These are phyloP conservation scores for Crotalus viridis DNA, from an alignment of 2,113 vertebrate genomes.

Conservation along the genomic window DNA sequence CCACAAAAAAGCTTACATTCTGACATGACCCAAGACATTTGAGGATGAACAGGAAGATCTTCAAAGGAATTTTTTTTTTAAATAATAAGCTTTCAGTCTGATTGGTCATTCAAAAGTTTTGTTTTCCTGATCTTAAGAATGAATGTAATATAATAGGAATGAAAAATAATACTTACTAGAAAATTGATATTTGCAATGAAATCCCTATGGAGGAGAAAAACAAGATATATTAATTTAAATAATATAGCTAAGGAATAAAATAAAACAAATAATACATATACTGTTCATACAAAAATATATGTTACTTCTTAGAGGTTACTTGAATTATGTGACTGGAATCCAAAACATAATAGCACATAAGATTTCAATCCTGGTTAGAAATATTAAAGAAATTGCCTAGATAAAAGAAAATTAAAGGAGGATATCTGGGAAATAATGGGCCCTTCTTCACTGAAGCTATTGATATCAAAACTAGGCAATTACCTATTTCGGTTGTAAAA, in stretches of 20 bases:
- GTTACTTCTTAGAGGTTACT: background rate
- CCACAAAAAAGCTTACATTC: background rate
- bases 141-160: background rate
- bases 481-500: background rate
- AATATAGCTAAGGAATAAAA: constrained; percentile 7
- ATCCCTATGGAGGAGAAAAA: constrained; percentile 61
- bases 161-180: constrained; percentile 61
- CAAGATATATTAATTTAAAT: constrained; percentile 21
- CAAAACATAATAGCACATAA: background rate
- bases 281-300: background rate
- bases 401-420: background rate
- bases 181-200: constrained; percentile 65
- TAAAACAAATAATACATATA: background rate
- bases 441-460: background rate
- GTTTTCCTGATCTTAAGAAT: background rate
- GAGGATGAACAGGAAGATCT: no score
- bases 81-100: background rate
- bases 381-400: background rate
- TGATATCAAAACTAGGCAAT: background rate
- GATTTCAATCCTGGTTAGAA: background rate
- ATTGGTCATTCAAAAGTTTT: constrained; percentile 4
- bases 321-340: background rate
- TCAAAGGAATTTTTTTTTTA: background rate
- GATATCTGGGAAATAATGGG: background rate
- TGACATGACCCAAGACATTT: background rate